These are phyloP conservation scores for Pagetopsis macropterus DNA, from an alignment of 2,797 vertebrate species.

Conservation along the genomic window DNA sequence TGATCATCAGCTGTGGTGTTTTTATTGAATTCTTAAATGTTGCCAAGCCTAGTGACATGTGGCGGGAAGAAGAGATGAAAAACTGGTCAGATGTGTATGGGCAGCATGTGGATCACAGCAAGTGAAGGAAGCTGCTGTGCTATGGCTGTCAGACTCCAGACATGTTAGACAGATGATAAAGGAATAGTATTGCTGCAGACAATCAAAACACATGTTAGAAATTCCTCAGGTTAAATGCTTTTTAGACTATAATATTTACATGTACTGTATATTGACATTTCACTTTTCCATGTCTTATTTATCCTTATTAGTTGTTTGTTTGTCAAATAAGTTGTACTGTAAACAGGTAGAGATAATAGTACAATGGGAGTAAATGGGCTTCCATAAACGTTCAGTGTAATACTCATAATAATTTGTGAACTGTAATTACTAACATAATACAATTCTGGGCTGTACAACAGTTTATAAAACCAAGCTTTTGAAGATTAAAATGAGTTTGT, in stretches of 20 bases:
- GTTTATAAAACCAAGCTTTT: not conserved
- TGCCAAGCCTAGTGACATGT: conserved; percentile 23
- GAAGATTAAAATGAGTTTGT: not conserved
- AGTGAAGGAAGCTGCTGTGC: conserved; percentile 13
- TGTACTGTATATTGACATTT: not conserved
- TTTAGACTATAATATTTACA: not conserved
- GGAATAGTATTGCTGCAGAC: conserved; percentile 16
- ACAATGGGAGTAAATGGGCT: not conserved
- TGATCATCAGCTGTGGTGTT: conserved; percentile 58
- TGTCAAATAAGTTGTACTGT: not conserved
- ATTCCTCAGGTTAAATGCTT: conserved; percentile 8
- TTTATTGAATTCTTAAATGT: conserved; percentile 66
- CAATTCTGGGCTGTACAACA: not conserved
- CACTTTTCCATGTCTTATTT: not conserved
- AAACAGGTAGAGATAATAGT: not conserved
- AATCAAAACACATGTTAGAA: not conserved
- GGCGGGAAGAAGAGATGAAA: conserved; percentile 16
- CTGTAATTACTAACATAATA: not conserved
- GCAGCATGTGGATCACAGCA: conserved; percentile 15
- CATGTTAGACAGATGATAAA: conserved; percentile 29
- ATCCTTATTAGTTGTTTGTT: too few relatives aligned
- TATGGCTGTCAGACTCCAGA: conserved; percentile 33
- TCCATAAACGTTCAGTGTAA: not conserved
- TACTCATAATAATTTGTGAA: not conserved
- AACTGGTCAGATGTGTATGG: conserved; percentile 29